Evolutionary conservation across 2,888 invertebrate species (phyloP), one percentile per base, ranked within the genome.

Genomic region (Trachelus troglodyta): DNA sequence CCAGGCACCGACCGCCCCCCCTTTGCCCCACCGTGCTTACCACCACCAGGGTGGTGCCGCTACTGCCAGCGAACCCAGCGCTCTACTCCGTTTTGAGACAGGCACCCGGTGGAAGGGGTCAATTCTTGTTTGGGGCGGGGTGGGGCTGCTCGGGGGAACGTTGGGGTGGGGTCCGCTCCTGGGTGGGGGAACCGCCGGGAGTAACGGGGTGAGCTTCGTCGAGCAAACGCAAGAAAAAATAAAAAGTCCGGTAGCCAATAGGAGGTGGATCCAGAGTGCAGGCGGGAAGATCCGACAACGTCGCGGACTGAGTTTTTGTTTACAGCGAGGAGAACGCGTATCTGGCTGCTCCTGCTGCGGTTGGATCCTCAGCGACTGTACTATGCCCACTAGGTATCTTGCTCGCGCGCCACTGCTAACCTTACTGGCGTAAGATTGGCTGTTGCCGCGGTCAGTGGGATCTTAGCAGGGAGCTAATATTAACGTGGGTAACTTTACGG

Each of bases 201-300:
- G 40, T 0, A 15, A 15, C 40, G 15, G 37, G 40, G 40, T 40
- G 15, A 40, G 40, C 40, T 40, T 40, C 40, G 40, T 4, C 15
- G 40, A 40, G 40, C 40, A 40, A 40, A 40, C 6, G 40, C 73
- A 83, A 85, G 84, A 85, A 85, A 84, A 86, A 83, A 88, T 82
- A 89, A 89, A 89, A 88, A 88, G 35, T 87, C 83, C 85, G 81
- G 83, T 86, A 88, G 89, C 88, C 88, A 88, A 88, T 88, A 82
- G 85, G 83, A 56, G 68, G 84, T 85, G 81, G 83, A 85, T 30
- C 69, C 69, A 82, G 83, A 85, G 81, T 81, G 79, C 77, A 85
- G 87, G 87, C 88, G 87, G 87, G 83, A 88, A 90, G 90, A 90
- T 89, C 90, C 88, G 90, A 90, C 90, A 90, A 90, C 90, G 90